Conservation (phyloP, 2,113 vertebrate species). For the Cephalopholis sonnerati region DNA sequence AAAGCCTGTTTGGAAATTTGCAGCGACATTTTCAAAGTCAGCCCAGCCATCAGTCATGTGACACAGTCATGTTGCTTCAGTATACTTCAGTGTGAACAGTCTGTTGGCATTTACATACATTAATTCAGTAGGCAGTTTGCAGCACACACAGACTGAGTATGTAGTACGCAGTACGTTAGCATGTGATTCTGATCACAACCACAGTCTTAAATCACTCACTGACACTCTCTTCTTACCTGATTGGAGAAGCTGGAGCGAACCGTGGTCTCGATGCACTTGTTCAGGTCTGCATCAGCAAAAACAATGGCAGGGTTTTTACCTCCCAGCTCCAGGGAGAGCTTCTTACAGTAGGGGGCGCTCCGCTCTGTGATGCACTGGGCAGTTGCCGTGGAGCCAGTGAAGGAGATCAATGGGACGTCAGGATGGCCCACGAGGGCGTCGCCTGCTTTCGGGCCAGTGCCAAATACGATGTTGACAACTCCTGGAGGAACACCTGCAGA, state of each 20-base stretch:
- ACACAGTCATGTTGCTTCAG: too few relatives aligned
- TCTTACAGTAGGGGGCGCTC: slow-evolving; percentile 93
- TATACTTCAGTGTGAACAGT: too few relatives aligned
- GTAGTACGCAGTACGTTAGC: too few relatives aligned
- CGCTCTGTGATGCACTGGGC: slow-evolving; percentile 89
- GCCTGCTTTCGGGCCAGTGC: slow-evolving; percentile 87
- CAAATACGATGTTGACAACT: slow-evolving; percentile 96
- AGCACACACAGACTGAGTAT: too few relatives aligned
- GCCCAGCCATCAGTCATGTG: too few relatives aligned
- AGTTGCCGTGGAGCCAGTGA: slow-evolving; percentile 94
- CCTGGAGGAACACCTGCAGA: slow-evolving; percentile 91
- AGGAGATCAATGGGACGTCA: slow-evolving; percentile 92
- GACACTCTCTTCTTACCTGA: slow-evolving; percentile 85
- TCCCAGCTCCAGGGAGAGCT: slow-evolving; percentile 95
- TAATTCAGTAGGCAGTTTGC: too few relatives aligned
- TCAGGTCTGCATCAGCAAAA: slow-evolving; percentile 93
- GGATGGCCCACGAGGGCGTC: slow-evolving; percentile 93
- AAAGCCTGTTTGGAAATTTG: too few relatives aligned
- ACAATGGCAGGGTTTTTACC: slow-evolving; percentile 96
- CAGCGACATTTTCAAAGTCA: too few relatives aligned
- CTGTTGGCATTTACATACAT: too few relatives aligned
- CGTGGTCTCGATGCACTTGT: slow-evolving; percentile 89
- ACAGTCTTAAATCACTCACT: background rate
- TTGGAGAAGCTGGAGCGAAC: slow-evolving; percentile 96
- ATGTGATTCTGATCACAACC: too few relatives aligned